phyloP scores from a whole-genome alignment of 2,888 invertebrate species.

The Junonia oenone region DNA sequence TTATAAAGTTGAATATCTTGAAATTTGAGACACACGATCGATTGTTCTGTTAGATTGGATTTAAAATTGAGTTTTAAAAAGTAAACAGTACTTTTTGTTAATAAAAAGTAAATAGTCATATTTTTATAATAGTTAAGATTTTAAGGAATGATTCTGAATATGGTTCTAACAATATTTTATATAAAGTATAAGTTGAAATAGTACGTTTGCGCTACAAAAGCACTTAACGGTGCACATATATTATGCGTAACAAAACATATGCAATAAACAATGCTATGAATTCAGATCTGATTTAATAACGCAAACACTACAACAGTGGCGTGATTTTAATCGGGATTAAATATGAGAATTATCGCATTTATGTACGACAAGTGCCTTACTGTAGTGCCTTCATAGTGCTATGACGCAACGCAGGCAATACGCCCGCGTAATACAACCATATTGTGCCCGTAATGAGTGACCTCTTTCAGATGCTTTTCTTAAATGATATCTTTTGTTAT shows the following conservation, averaged over 20 bases:
- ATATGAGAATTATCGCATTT: conserved; percentile 24
- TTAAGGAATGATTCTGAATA: too few species aligned
- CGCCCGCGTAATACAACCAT: conserved; percentile 41
- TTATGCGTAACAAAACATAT: background rate
- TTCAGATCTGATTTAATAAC: conserved; percentile 5
- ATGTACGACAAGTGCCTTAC: conserved; percentile 29
- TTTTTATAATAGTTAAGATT: too few species aligned
- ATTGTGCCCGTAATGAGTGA: conserved; percentile 53
- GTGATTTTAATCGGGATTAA: conserved; percentile 19
- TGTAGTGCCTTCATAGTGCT: conserved; percentile 35
- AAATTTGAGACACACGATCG: too few species aligned
- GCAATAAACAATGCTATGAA: conserved; percentile 2
- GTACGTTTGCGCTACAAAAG: too few species aligned
- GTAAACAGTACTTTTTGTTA: too few species aligned
- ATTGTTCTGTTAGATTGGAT: too few species aligned
- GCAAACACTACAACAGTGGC: background rate
- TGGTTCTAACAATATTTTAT: too few species aligned
- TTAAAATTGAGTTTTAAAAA: too few species aligned
- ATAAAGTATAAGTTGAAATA: too few species aligned
- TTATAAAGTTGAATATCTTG: background rate
- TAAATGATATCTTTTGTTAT: conserved; percentile 39
- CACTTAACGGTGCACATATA: too few species aligned
- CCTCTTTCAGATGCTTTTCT: conserved; percentile 53
- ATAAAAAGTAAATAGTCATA: too few species aligned
- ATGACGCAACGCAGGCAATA: conserved; percentile 45